These are phyloP conservation scores for Drosophila mercatorum DNA, from an alignment of 2,888 invertebrate genomes.

Conservation along the genomic window DNA sequence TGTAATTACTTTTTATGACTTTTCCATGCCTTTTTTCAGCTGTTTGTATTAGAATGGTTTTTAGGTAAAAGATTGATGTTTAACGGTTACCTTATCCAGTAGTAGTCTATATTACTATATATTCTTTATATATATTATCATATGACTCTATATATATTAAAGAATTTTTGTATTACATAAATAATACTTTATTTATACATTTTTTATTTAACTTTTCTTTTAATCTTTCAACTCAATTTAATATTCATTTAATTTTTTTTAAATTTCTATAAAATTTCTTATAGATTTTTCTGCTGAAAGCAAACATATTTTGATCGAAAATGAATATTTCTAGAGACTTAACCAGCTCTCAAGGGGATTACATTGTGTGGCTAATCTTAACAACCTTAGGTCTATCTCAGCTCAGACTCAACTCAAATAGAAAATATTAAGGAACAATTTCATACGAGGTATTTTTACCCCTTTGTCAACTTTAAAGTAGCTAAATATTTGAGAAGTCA, in stretches of 20 bases:
- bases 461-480: slow-evolving; percentile 8
- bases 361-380: background rate
- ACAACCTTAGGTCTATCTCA: background rate
- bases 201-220: too few relatives aligned
- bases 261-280: too few relatives aligned
- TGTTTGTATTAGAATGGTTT: background rate
- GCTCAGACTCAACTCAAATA: background rate
- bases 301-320: too few relatives aligned
- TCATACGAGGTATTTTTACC: background rate
- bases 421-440: slow-evolving; percentile 17
- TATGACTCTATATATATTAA: too few relatives aligned
- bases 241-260: too few relatives aligned
- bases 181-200: too few relatives aligned
- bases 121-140: too few relatives aligned
- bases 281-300: too few relatives aligned
- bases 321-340: too few relatives aligned
- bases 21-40: background rate
- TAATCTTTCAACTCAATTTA: too few relatives aligned
- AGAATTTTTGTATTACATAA: too few relatives aligned
- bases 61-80: background rate
- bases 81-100: background rate
- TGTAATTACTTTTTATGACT: background rate
- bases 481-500: slow-evolving; percentile 24
- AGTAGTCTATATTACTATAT: background rate
- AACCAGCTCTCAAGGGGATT: background rate